phyloP scores from a whole-genome alignment of 2,888 invertebrate species.

The Macaria notata region DNA sequence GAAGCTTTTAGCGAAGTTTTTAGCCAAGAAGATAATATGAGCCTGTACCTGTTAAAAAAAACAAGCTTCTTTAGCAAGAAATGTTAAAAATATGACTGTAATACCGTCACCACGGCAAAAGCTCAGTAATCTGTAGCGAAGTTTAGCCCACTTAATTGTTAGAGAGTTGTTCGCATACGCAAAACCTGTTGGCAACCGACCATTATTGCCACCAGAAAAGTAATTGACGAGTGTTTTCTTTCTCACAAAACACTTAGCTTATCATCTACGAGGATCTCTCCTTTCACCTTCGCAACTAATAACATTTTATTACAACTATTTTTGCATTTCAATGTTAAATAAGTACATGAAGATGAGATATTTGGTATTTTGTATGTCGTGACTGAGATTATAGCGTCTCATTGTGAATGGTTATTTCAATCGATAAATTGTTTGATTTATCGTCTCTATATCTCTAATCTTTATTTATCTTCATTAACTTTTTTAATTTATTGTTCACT shows the following conservation, averaged over 20 bases:
- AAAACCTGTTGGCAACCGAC: constrained; percentile 10
- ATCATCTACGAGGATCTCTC: constrained; percentile 11
- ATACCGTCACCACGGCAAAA: no score
- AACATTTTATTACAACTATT: constrained; percentile 18
- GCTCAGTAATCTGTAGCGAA: no score
- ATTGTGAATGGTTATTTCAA: constrained; percentile 4
- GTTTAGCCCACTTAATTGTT: no score
- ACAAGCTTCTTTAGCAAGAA: no score
- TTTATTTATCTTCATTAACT: constrained; percentile 21
- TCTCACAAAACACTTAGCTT: constrained; percentile 13
- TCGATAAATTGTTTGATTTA: constrained; percentile 6
- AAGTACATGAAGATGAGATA: constrained; percentile 3
- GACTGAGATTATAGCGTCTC: constrained; percentile 13
- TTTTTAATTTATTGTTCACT: constrained; percentile 17
- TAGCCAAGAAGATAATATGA: no score
- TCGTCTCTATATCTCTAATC: constrained; percentile 2
- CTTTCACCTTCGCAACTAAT: constrained; percentile 20
- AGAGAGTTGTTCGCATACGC: no score
- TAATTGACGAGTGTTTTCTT: constrained; percentile 10
- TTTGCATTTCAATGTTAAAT: constrained; percentile 14
- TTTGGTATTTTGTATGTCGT: constrained; percentile 9
- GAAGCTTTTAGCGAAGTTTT: no score
- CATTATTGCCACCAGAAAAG: background rate
- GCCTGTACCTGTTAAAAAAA: no score
- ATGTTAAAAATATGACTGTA: no score